phyloP scores from a whole-genome alignment of 2,113 vertebrate genomes.

The Butorides virescens region DNA sequence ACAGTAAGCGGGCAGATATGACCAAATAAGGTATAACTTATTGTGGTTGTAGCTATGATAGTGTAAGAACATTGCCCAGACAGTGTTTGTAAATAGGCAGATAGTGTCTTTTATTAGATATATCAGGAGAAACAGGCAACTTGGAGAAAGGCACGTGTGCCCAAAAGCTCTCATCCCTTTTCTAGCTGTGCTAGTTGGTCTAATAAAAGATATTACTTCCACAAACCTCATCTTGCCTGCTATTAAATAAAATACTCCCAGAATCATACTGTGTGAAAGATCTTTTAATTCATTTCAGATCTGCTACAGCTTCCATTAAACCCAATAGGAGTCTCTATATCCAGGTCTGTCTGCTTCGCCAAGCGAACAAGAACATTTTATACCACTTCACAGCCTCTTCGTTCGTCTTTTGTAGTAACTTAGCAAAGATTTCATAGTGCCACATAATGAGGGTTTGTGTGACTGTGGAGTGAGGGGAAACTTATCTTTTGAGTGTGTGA shows the following conservation, averaged over 20 bases:
- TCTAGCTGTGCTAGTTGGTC: not conserved
- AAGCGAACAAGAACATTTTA: not conserved
- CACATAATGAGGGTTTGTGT: not conserved
- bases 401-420: not conserved
- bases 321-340: not conserved
- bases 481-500: not conserved
- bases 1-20: not conserved
- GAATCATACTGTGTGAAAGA: not conserved
- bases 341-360: not conserved
- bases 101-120: not conserved
- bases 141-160: not conserved
- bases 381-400: not conserved
- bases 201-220: constrained; percentile 1
- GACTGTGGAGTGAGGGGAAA: constrained; percentile 5
- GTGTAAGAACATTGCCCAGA: not conserved
- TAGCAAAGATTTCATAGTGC: not conserved
- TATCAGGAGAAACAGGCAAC: not conserved
- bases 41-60: not conserved
- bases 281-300: not conserved
- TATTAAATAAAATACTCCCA: constrained; percentile 1
- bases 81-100: not conserved
- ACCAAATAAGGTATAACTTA: not conserved
- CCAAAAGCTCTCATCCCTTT: not conserved
- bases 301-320: not conserved
- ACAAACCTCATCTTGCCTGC: not conserved